These are phyloP conservation scores for Chaetops frenatus DNA, from an alignment of 2,113 vertebrate species.

Conservation along the genomic window DNA sequence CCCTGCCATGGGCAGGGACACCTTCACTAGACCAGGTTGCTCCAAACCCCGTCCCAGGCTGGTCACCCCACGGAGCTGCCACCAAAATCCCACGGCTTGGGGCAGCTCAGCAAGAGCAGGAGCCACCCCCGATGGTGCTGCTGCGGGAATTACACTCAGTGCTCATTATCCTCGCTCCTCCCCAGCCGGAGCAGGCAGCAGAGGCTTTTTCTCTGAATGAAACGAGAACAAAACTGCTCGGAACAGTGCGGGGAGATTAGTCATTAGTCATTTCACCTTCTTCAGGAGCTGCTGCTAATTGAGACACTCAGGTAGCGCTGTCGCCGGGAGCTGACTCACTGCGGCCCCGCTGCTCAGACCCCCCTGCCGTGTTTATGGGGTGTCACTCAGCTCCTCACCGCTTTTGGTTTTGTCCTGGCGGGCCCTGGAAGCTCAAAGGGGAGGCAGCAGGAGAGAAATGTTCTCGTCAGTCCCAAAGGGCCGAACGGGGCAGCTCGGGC, in stretches of 20 bases:
- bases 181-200: not conserved
- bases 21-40: not conserved
- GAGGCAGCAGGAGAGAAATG: not conserved
- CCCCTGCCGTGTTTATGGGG: not conserved
- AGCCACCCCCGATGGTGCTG: not conserved
- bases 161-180: not conserved
- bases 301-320: not conserved
- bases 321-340: not conserved
- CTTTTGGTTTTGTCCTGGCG: accelerated
- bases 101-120: not conserved
- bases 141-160: not conserved
- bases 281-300: not conserved
- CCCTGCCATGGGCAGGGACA: not conserved
- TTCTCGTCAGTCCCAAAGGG: not conserved
- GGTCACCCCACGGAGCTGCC: not conserved
- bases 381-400: not conserved
- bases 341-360: not conserved
- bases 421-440: not conserved
- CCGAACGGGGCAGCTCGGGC: not conserved
- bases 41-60: not conserved
- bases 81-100: not conserved
- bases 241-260: not conserved
- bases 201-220: not conserved
- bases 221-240: not conserved
- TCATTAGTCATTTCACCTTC: conserved; percentile 13